A percentile compares a stretch with the other conserved stretches of the same genome.
These are phyloP conservation scores for Adelosebastes latens DNA, from an alignment of 2,797 vertebrate species.

Conservation along the genomic window DNA sequence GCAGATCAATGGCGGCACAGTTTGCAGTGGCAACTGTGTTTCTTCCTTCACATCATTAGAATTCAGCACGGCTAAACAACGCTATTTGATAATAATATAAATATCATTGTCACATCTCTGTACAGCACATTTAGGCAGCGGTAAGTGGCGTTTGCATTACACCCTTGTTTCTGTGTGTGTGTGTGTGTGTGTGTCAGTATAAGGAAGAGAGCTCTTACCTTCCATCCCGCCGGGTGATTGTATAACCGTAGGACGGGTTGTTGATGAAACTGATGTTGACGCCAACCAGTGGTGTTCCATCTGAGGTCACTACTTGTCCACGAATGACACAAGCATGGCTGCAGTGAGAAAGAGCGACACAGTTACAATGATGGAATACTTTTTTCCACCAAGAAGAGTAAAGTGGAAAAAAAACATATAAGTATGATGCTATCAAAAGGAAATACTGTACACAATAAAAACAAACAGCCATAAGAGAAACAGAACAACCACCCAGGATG, in stretches of 20 bases:
- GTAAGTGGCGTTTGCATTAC: not conserved
- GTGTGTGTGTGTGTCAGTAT: not conserved
- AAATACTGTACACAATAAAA: slow-evolving; percentile 44
- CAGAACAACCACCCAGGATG: slow-evolving; percentile 42
- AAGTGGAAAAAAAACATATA: slow-evolving; percentile 9
- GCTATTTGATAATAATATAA: slow-evolving; percentile 42
- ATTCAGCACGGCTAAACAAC: slow-evolving; percentile 47
- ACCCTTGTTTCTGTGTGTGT: not conserved
- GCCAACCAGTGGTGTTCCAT: slow-evolving; percentile 95
- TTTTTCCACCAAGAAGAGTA: not conserved
- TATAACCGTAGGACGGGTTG: slow-evolving; percentile 93
- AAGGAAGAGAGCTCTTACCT: slow-evolving; percentile 81
- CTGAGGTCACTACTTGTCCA: slow-evolving; percentile 96
- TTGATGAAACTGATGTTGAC: slow-evolving; percentile 98
- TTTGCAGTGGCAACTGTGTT: slow-evolving; percentile 64
- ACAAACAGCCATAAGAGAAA: slow-evolving; percentile 33
- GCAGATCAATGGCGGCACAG: slow-evolving; percentile 72
- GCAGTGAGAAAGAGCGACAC: slow-evolving; percentile 22
- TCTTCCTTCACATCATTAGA: slow-evolving; percentile 34
- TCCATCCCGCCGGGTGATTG: slow-evolving; percentile 96
- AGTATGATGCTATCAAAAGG: slow-evolving; percentile 16
- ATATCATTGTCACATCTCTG: slow-evolving; percentile 34
- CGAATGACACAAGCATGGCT: slow-evolving; percentile 97
- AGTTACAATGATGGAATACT: not conserved
- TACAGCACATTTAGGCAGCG: not conserved